Evolutionary conservation across 2,888 invertebrate genomes (phyloP).

Genomic region (Parnassius mnemosyne): DNA sequence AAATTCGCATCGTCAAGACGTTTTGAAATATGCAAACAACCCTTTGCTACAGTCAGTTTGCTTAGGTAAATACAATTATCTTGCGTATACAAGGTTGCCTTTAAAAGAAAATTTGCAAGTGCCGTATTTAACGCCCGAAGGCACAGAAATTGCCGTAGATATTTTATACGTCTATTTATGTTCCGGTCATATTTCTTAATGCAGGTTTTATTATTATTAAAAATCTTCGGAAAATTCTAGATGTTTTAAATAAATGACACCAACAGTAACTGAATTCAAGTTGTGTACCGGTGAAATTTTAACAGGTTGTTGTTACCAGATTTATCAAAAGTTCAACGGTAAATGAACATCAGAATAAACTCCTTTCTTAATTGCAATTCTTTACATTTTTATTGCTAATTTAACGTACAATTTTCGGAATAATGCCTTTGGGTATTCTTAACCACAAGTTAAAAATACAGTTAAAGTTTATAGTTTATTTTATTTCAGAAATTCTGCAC

Average conservation of each 20-base stretch:
- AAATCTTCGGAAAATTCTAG: neutral
- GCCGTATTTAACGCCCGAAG: slow-evolving; percentile 18
- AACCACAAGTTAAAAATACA: too few relatives aligned
- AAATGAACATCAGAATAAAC: too few relatives aligned
- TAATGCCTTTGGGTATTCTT: neutral
- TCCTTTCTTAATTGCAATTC: too few relatives aligned
- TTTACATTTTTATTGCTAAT: too few relatives aligned
- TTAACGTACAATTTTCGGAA: neutral
- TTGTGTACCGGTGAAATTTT: too few relatives aligned
- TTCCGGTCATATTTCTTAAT: neutral
- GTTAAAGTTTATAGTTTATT: too few relatives aligned
- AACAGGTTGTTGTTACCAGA: too few relatives aligned
- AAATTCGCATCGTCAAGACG: slow-evolving; percentile 15
- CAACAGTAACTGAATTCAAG: too few relatives aligned
- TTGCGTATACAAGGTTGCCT: slow-evolving; percentile 22
- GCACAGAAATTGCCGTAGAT: slow-evolving; percentile 18
- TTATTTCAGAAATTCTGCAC: too few relatives aligned
- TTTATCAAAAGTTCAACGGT: too few relatives aligned
- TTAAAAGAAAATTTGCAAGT: slow-evolving; percentile 21
- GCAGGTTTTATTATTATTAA: neutral
- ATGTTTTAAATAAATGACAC: too few relatives aligned
- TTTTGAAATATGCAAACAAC: slow-evolving; percentile 30
- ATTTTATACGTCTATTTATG: slow-evolving; percentile 14
- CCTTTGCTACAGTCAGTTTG: slow-evolving; percentile 30
- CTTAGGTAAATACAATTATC: slow-evolving; percentile 27